Evolutionary conservation across 2,113 vertebrate genomes (phyloP).

Genomic region (Marmota monax): DNA sequence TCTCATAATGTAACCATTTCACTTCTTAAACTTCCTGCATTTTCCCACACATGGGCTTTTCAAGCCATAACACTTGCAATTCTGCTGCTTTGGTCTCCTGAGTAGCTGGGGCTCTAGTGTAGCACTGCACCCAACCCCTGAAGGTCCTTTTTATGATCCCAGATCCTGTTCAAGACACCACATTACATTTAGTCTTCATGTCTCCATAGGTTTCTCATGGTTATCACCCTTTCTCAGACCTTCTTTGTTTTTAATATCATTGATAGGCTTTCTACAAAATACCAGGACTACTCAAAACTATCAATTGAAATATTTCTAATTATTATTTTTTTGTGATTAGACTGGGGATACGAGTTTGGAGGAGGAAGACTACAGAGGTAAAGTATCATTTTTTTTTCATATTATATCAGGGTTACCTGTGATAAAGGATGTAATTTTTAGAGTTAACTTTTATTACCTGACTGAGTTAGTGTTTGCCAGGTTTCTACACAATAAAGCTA

Average conservation of each 20-base stretch:
- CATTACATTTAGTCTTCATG: not conserved
- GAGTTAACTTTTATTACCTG: not conserved
- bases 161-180: not conserved
- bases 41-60: no score
- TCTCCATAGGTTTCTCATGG: not conserved
- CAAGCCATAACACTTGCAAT: no score
- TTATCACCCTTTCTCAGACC: not conserved
- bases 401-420: not conserved
- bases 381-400: not conserved
- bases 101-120: not conserved
- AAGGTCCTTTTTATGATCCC: not conserved
- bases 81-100: no score
- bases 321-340: not conserved
- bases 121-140: not conserved
- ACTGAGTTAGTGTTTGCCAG: not conserved
- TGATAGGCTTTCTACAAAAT: not conserved
- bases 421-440: not conserved
- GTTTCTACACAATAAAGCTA: not conserved
- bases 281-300: no score
- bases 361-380: not conserved
- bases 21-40: no score
- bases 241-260: not conserved
- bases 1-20: no score
- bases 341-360: not conserved
- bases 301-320: not conserved